phyloP scores from a whole-genome alignment of 2,113 vertebrate genomes.

The Vimba vimba region DNA sequence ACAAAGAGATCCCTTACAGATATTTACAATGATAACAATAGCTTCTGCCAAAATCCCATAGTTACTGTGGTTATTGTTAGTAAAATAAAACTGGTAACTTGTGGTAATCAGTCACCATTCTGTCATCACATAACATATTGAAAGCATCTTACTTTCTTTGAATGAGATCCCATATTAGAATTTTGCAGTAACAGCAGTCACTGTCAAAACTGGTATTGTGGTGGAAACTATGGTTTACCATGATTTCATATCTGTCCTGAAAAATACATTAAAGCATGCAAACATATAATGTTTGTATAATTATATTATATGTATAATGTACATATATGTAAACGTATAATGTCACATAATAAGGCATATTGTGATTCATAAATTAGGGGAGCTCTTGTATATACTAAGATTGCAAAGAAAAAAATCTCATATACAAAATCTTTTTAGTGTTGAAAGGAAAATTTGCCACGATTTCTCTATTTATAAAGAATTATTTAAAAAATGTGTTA shows the following conservation, averaged over 20 bases:
- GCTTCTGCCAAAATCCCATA: not conserved
- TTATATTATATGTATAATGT: no score
- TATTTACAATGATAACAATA: not conserved
- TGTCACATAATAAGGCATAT: no score
- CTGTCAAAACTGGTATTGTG: not conserved
- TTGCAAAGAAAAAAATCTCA: no score
- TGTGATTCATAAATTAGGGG: no score
- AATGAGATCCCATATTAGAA: not conserved
- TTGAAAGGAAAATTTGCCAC: no score
- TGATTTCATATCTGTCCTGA: not conserved
- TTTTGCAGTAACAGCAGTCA: not conserved
- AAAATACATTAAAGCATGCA: no score
- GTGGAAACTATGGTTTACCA: not conserved
- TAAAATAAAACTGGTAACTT: conserved; percentile 1
- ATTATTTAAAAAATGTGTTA: no score
- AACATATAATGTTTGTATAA: no score
- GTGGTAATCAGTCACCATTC: not conserved
- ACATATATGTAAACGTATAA: no score
- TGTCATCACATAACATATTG: not conserved
- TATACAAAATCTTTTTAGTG: no score
- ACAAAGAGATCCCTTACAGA: not conserved
- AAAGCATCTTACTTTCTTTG: not conserved
- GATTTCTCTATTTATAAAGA: no score
- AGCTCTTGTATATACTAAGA: no score
- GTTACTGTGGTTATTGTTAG: not conserved